phyloP scores from a whole-genome alignment of 64 coral and sea anemone genomes.

The Pachyseris speciosa region DNA sequence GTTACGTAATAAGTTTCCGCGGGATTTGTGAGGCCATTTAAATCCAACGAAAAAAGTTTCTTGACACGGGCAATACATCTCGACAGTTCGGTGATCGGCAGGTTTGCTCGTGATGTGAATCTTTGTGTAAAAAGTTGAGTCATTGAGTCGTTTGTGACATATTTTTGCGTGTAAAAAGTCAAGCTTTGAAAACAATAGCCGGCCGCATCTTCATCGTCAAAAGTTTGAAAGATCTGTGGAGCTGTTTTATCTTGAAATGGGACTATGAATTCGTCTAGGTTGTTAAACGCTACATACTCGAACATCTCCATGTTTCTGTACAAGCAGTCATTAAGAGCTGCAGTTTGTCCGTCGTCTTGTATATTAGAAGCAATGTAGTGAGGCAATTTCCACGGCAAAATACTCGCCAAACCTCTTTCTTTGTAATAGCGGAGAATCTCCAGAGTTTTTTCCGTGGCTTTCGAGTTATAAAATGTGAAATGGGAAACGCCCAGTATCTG shows the following conservation, averaged over 20 bases:
- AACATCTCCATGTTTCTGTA: conserved; percentile 34
- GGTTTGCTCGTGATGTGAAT: background rate
- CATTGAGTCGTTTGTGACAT: background rate
- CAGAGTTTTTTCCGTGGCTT: background rate
- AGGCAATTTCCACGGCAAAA: conserved; percentile 44
- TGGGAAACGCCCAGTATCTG: conserved; percentile 50
- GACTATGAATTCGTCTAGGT: conserved; percentile 67
- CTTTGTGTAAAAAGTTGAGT: background rate
- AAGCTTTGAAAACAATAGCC: conserved; percentile 65
- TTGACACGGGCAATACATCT: background rate
- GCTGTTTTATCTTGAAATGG: background rate
- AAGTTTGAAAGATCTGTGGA: background rate
- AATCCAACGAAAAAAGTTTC: conserved; percentile 7
- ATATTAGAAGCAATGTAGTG: conserved; percentile 21
- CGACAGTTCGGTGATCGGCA: background rate
- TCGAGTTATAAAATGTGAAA: conserved; percentile 41
- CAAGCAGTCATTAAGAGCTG: conserved; percentile 58
- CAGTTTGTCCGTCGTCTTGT: conserved; percentile 40
- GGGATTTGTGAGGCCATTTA: background rate
- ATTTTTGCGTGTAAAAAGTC: conserved; percentile 5
- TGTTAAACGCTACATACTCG: conserved; percentile 34
- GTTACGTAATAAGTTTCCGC: background rate
- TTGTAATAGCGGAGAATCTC: conserved; percentile 42
- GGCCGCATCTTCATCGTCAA: background rate
- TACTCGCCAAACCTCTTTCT: conserved; percentile 10